Evolutionary conservation across 2,797 vertebrate genomes (phyloP).

Genomic region (Chiloscyllium punctatum): DNA sequence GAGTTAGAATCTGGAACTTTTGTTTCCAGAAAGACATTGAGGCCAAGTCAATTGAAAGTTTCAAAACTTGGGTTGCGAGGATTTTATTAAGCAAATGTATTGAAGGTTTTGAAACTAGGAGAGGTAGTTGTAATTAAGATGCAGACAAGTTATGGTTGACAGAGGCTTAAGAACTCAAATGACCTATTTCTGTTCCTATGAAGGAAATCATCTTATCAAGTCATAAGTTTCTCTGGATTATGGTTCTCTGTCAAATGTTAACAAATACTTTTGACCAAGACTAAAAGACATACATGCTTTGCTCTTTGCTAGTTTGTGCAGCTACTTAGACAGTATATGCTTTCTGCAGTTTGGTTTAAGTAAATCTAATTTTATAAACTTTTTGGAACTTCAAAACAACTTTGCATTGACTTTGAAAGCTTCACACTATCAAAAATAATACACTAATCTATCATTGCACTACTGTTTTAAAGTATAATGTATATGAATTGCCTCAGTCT

Average conservation of each 20-base stretch:
- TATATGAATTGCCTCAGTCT: neutral
- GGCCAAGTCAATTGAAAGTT: neutral
- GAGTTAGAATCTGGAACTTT: no score
- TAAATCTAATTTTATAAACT: neutral
- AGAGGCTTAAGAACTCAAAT: neutral
- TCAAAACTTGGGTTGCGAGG: neutral
- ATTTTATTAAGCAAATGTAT: neutral
- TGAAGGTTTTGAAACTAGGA: neutral
- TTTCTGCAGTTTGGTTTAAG: neutral
- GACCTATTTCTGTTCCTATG: neutral
- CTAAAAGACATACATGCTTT: neutral
- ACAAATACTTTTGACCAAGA: neutral
- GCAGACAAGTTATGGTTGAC: neutral
- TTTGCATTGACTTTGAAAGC: neutral
- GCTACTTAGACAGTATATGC: neutral
- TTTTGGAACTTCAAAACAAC: no score
- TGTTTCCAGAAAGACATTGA: neutral
- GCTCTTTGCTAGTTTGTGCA: neutral
- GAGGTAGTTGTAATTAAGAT: neutral
- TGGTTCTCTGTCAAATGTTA: neutral
- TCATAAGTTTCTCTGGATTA: neutral
- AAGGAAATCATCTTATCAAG: neutral
- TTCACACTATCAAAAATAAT: neutral
- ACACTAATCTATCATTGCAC: neutral
- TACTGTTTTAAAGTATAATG: neutral